A percentile compares a stretch with the other conserved stretches of the same genome.
phyloP scores from a whole-genome alignment of 2,888 invertebrate species.

The Zootermopsis nevadensis region DNA sequence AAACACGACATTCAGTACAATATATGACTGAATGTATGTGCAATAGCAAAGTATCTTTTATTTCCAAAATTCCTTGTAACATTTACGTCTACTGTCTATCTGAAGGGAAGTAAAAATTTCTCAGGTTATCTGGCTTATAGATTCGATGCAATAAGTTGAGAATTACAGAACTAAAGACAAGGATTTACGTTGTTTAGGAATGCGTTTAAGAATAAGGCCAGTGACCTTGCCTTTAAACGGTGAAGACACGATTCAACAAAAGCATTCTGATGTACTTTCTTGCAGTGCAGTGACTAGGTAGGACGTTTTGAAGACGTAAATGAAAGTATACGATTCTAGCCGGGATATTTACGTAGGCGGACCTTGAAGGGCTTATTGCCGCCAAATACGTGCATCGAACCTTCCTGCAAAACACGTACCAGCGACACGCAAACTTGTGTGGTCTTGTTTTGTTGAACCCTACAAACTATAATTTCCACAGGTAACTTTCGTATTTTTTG shows the following conservation, averaged over 20 bases:
- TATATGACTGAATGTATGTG: too few species aligned
- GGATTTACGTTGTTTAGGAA: too few species aligned
- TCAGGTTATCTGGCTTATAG: too few species aligned
- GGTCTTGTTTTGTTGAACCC: neutral
- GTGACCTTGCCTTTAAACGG: too few species aligned
- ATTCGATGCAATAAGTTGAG: too few species aligned
- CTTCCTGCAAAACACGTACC: neutral
- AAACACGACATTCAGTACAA: too few species aligned
- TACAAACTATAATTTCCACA: neutral
- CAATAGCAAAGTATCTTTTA: too few species aligned
- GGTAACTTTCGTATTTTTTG: neutral
- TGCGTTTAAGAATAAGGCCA: too few species aligned
- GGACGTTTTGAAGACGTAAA: neutral
- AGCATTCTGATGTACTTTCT: neutral
- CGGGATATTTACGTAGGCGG: neutral
- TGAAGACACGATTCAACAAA: neutral
- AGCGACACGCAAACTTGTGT: constrained; percentile 13
- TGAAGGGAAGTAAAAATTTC: too few species aligned
- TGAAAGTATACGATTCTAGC: neutral
- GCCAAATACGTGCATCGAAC: neutral
- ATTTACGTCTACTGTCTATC: too few species aligned
- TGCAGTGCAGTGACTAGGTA: neutral
- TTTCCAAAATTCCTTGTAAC: too few species aligned
- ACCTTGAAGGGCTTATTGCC: neutral
- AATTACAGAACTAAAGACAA: too few species aligned